Percentiles rank a stretch among this genome's conserved stretches.
These are phyloP conservation scores for Camponotus vicinus DNA, from an alignment of 1,140 invertebrate species.

Conservation along the genomic window DNA sequence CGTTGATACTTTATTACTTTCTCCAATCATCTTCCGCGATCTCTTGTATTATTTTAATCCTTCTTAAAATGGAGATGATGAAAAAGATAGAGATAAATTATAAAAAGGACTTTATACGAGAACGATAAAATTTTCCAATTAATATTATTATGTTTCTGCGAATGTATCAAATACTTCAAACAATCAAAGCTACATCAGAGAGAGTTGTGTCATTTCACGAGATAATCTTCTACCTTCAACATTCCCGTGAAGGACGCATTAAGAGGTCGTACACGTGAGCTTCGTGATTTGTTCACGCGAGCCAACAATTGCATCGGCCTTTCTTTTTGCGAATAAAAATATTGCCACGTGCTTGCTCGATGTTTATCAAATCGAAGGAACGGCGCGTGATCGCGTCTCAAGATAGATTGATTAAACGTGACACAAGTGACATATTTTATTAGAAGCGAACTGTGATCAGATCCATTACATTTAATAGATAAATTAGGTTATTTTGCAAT, in stretches of 20 bases:
- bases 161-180: not conserved
- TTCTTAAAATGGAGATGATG: not conserved
- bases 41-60: not conserved
- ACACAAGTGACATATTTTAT: not conserved
- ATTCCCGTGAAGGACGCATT: slow-evolving; percentile 16
- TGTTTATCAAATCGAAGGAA: not conserved
- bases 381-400: not conserved
- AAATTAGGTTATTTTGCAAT: not conserved
- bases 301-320: not conserved
- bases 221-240: not conserved
- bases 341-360: not conserved
- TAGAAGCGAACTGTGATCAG: not conserved
- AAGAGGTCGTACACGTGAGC: not conserved
- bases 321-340: slow-evolving; percentile 20
- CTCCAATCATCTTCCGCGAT: not conserved
- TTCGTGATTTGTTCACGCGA: not conserved
- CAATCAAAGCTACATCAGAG: not conserved
- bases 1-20: slow-evolving; percentile 9
- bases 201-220: not conserved
- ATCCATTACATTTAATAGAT: not conserved
- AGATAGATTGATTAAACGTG: not conserved
- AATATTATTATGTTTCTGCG: not conserved
- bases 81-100: not conserved
- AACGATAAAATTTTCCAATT: not conserved
- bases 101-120: not conserved